Percentiles rank a stretch among this genome's conserved stretches.
These are phyloP conservation scores for Anolis sagrei DNA, from an alignment of 2,113 vertebrate species.

Conservation along the genomic window DNA sequence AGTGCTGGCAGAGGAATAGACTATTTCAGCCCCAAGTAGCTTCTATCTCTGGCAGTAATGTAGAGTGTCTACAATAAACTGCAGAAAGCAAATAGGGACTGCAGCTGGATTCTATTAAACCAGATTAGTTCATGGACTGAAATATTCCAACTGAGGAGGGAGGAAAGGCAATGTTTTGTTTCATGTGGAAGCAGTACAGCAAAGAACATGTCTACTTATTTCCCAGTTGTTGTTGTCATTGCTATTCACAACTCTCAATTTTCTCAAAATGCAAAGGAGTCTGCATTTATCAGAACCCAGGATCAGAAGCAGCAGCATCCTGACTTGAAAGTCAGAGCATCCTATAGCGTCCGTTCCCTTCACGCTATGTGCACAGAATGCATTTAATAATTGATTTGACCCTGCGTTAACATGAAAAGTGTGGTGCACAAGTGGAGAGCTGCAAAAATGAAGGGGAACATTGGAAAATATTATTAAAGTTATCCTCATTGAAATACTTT, in stretches of 20 bases:
- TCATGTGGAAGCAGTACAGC: not conserved
- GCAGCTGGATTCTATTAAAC: not conserved
- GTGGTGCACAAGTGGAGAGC: not conserved
- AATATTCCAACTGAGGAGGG: not conserved
- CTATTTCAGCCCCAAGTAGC: not conserved
- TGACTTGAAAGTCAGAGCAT: not conserved
- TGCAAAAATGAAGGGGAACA: not conserved
- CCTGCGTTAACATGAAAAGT: not conserved
- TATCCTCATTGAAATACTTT: not conserved
- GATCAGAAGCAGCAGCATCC: not conserved
- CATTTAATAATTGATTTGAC: not conserved
- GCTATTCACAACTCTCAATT: not conserved
- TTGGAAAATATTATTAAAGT: not conserved
- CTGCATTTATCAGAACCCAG: no score
- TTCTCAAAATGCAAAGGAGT: not conserved
- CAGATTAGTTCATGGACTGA: not conserved
- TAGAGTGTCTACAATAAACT: not conserved
- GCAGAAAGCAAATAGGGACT: not conserved
- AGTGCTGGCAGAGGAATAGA: constrained; percentile 9
- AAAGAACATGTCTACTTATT: not conserved
- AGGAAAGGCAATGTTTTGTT: not conserved
- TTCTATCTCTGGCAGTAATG: not conserved
- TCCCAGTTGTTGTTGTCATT: not conserved
- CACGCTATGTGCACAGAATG: not conserved
- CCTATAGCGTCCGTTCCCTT: not conserved